A percentile compares a stretch with the other conserved stretches of the same genome.
Conservation (phyloP, 2,888 invertebrate species). For the Hoplodrina ambigua region DNA sequence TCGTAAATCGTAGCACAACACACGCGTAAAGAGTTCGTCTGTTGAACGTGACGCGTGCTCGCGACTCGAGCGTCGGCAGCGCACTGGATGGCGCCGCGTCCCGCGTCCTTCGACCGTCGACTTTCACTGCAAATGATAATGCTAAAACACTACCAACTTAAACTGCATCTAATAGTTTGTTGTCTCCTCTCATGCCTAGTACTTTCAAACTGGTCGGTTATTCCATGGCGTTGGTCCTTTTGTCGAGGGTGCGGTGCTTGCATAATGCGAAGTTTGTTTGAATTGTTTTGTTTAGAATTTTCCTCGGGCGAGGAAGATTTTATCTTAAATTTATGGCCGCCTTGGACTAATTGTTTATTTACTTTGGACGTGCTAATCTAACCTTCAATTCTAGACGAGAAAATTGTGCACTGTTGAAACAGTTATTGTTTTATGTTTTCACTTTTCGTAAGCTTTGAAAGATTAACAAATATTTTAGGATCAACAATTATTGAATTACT, state of each 20-base stretch:
- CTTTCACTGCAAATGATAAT: slow-evolving; percentile 85
- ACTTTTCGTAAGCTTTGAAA: not conserved
- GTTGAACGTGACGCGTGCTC: slow-evolving; percentile 56
- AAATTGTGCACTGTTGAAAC: slow-evolving; percentile 2
- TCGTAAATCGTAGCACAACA: slow-evolving; percentile 65
- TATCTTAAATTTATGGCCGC: slow-evolving; percentile 66
- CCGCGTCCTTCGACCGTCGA: slow-evolving; percentile 85
- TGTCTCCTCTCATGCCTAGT: slow-evolving; percentile 16
- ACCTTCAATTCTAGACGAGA: slow-evolving; percentile 17
- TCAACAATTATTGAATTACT: too few relatives aligned
- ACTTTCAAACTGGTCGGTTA: slow-evolving; percentile 39
- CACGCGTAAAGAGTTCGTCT: slow-evolving; percentile 62
- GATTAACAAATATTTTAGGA: not conserved
- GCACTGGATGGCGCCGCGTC: slow-evolving; percentile 72
- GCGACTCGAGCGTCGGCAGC: slow-evolving; percentile 69
- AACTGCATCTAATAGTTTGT: slow-evolving; percentile 35
- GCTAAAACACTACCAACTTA: slow-evolving; percentile 67
- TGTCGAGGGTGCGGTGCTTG: slow-evolving; percentile 67
- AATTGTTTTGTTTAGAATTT: slow-evolving; percentile 69
- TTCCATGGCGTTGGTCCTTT: slow-evolving; percentile 59
- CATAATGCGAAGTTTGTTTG: slow-evolving; percentile 65
- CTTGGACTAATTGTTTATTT: slow-evolving; percentile 66
- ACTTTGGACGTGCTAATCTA: slow-evolving; percentile 34
- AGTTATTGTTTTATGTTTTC: not conserved
- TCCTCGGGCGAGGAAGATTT: slow-evolving; percentile 65